Conservation (phyloP, 35 echinoderm and acorn worm genomes). For the Apostichopus japonicus region DNA sequence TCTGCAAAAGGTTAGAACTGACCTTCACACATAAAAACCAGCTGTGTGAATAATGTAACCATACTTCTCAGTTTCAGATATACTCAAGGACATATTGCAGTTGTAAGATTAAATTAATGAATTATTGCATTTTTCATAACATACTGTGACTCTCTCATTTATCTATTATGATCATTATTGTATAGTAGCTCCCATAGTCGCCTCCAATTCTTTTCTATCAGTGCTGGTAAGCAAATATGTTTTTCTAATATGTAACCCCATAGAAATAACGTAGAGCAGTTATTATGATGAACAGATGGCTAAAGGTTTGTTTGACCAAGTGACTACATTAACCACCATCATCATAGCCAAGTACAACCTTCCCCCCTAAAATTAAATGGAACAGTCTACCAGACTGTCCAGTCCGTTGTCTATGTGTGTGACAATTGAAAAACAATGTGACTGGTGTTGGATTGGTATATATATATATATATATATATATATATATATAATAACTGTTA, state of each 20-base stretch:
- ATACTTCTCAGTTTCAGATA: neutral
- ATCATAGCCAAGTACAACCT: slow-evolving; percentile 5
- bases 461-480: too few species aligned
- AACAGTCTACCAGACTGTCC: slow-evolving; percentile 31
- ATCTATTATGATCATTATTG: neutral
- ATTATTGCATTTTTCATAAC: neutral
- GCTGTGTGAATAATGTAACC: neutral
- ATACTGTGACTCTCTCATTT: neutral
- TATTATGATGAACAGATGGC: slow-evolving; percentile 35
- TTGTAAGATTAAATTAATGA: slow-evolving; percentile 16
- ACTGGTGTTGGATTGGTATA: slow-evolving; percentile 2
- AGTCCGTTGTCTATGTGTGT: neutral
- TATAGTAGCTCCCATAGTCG: neutral
- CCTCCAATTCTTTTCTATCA: neutral
- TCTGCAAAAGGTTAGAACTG: neutral
- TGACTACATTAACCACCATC: slow-evolving; percentile 36
- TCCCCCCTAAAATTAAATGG: slow-evolving; percentile 21
- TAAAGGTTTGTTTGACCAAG: slow-evolving; percentile 63
- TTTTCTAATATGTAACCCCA: slow-evolving; percentile 12
- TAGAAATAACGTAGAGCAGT: neutral
- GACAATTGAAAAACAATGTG: slow-evolving; percentile 52
- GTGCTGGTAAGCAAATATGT: neutral
- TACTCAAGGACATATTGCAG: neutral
- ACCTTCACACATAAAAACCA: slow-evolving; percentile 7
- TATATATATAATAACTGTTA: too few species aligned